These are phyloP conservation scores for Polyommatus icarus DNA, from an alignment of 2,888 invertebrate species.

Conservation along the genomic window DNA sequence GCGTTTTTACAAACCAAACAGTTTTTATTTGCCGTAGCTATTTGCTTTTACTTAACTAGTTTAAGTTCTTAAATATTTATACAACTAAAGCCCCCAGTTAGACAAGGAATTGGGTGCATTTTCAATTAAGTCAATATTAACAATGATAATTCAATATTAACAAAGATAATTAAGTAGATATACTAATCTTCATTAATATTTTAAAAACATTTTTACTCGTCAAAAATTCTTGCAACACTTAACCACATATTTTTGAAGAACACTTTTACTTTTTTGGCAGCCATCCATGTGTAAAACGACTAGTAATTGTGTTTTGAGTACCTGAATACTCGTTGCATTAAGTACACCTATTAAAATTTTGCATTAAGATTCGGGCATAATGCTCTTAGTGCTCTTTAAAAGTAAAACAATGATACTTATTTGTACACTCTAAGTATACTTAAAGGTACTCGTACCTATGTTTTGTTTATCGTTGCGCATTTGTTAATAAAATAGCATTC, in stretches of 20 bases:
- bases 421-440: background rate
- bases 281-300: background rate
- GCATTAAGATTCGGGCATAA: background rate
- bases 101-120: background rate
- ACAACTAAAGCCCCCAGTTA: background rate
- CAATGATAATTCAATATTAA: too few relatives aligned
- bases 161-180: background rate
- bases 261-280: slow-evolving; percentile 17
- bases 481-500: background rate
- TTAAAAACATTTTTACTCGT: background rate
- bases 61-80: background rate
- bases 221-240: background rate
- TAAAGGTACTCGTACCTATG: background rate
- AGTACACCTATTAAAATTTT: background rate
- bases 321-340: slow-evolving; percentile 1
- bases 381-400: background rate
- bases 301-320: background rate
- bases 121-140: too few relatives aligned
- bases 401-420: background rate
- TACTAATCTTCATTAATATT: background rate
- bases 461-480: background rate
- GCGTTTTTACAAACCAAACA: background rate
- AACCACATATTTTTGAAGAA: slow-evolving; percentile 1
- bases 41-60: slow-evolving; percentile 5
- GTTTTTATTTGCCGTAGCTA: background rate